Conservation (phyloP, 2,113 vertebrate genomes). For the Piprites chloris region DNA sequence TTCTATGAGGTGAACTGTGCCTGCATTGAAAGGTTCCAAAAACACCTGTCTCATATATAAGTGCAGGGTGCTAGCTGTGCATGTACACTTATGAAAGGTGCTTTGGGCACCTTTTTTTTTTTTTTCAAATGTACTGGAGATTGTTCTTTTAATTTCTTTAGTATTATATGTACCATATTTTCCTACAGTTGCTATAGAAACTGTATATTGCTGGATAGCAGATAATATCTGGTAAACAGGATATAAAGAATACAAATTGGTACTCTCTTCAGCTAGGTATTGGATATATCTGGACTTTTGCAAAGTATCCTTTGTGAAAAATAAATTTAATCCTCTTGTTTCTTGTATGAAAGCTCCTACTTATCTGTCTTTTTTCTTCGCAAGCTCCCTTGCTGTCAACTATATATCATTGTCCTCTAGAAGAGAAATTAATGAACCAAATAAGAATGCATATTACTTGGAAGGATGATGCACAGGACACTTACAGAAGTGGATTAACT, state of each 20-base stretch:
- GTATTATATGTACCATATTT: not conserved
- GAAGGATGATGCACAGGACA: not conserved
- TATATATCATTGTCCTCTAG: not conserved
- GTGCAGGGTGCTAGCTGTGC: not conserved
- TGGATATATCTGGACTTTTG: not conserved
- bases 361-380: not conserved
- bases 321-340: not conserved
- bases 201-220: not conserved
- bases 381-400: not conserved
- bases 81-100: not conserved
- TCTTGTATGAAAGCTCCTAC: not conserved
- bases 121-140: not conserved
- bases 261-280: not conserved
- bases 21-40: not conserved
- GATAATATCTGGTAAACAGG: not conserved
- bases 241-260: not conserved
- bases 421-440: not conserved
- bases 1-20: not conserved
- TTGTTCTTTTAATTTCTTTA: not conserved
- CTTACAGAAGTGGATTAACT: not conserved
- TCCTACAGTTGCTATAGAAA: slow-evolving; percentile 44
- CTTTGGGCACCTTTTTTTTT: not conserved
- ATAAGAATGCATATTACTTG: not conserved
- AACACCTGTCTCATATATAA: not conserved
- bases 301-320: not conserved